Base-by-base conservation (phyloP, 2,113 vertebrate species). In the Campylomormyrus tamandua region DNA sequence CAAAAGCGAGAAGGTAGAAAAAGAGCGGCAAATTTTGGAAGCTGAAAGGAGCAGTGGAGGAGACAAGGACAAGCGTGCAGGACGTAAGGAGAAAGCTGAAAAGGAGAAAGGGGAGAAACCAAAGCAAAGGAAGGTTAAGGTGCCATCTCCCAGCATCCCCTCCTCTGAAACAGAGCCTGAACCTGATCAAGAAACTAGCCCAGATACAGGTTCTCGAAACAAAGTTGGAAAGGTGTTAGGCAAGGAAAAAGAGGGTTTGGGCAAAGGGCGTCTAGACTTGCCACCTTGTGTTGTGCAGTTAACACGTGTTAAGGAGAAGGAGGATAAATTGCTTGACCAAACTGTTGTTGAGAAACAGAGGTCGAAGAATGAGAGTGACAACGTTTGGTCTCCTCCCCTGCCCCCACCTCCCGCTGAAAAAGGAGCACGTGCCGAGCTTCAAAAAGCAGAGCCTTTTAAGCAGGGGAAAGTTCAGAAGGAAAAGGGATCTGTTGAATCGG, bases 41-140 rank as follows among this genome's bases (percentile, higher is more conserved):
- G 93, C 95, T 13, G 98, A 99, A 66, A 96, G 97, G 53, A 88
- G 56, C 0, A 89, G 90, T 27, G 92, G 90, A 35, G 50, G 92
- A 39, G 98, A 99, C 90, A 98, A 98, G 95, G 97, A 97, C 52
- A 98, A 98, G 90, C 97, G 98, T 24, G 89, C 95, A 49, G 95
- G 96, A 89, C 95, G 98, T 88, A 99, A 99, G 90, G 98, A 99
- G 9, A 99, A 98, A 91, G 92, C 94, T 0, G 98, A 99, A 35
- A 95, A 97, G 91, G 98, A 99, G 27, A 98, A 98, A 94, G 49
- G 91, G 0, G 97, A 98, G 50, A 97, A 96, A 87, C 94, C 94
- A 35, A 99, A 98, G 92, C 94, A 95, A 45, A 95, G 97, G 19
- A 99, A 98, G 94, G 94, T 95, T 0, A 99, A 98, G 93, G 96